Conservation (phyloP, 2,888 invertebrate genomes). For the Synergus laeviventris region DNA sequence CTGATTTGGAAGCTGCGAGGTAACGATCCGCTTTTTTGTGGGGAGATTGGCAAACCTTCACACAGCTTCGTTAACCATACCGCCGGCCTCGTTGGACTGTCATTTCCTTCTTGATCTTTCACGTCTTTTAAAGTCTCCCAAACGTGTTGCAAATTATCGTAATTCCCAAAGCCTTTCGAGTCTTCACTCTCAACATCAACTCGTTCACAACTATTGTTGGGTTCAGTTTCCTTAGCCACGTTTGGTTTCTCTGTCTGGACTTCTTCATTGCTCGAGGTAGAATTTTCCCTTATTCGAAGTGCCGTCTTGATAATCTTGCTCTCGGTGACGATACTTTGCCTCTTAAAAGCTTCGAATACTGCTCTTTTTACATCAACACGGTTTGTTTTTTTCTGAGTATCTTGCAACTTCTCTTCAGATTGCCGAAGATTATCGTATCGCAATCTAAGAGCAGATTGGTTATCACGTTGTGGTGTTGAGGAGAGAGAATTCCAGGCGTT, state of each 20-base stretch:
- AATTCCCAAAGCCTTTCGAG: constrained; percentile 79
- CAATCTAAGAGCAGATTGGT: constrained; percentile 59
- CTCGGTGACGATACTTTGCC: constrained; percentile 67
- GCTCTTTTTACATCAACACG: constrained; percentile 63
- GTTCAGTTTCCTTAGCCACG: constrained; percentile 36
- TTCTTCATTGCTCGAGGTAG: constrained; percentile 55
- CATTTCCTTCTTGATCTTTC: constrained; percentile 60
- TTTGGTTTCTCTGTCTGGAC: constrained; percentile 9
- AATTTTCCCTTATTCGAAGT: constrained; percentile 66
- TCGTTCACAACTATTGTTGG: constrained; percentile 16
- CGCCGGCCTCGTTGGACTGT: constrained; percentile 81
- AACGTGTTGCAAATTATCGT: constrained; percentile 79
- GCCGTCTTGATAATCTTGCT: constrained; percentile 70
- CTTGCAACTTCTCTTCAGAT: constrained; percentile 24
- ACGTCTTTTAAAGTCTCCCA: constrained; percentile 68
- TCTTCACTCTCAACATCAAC: constrained; percentile 61
- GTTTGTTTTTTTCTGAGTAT: constrained; percentile 43
- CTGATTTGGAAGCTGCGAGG: constrained; percentile 87
- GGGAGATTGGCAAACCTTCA: constrained; percentile 81
- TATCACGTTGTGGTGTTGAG: constrained; percentile 58
- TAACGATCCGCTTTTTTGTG: constrained; percentile 86
- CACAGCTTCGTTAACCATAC: constrained; percentile 85
- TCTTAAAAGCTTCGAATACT: constrained; percentile 67
- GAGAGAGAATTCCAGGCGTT: constrained; percentile 68
- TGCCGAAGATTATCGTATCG: constrained; percentile 63